Base-by-base conservation (phyloP, 30 jellyfish, hydroid and myxozoan genomes). In the Chrysaora quinquecirrha region DNA sequence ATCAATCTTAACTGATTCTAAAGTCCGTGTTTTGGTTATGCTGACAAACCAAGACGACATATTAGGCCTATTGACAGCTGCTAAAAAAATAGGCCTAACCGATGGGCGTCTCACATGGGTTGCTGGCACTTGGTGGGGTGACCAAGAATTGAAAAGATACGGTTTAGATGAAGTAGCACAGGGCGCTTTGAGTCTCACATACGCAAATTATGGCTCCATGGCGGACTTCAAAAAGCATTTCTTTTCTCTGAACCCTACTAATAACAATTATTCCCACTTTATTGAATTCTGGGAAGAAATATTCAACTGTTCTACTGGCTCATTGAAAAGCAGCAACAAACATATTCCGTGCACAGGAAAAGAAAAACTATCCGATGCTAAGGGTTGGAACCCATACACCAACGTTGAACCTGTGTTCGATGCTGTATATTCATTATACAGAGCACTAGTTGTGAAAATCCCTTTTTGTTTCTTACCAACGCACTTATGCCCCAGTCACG, bases 41-140 rank as follows among this genome's bases (percentile, higher is more conserved):
- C 54, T 68, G 19, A 73, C 95, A 9, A 25, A 31, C 9, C 63
- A 28, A 35, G 81, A 84, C 11, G 95, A 84, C 47, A 60, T 83
- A 2, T 32, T 71, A 11, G 95, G 95, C n/a, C 18, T 84, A 14
- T 62, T 84, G 29, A 47, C 46, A n/a, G 89, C 95, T 7, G 95
- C 88, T 4, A 84, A 73, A 32, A 34, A 70, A 32, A 23, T 72
- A 7, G 27, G 31, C 24, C 16, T 80, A 6, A 12, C 46, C 7
- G 75, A 75, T 30, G 80, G 83, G 2, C 43, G 83, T 18, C 70
- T 80, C 24, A 71, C 62, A 1, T 80, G 56, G 79, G 34, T 80
- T 23, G 83, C 76, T 20, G 52, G 82, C 34, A 80, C 90, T 3
- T 30, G 83, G 20, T 80, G 90, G 90, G 83, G 83, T 3, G 33